Percentiles rank a stretch among this genome's conserved stretches.
phyloP scores from a whole-genome alignment of 2,797 vertebrate species.

The Poecilia wingei region DNA sequence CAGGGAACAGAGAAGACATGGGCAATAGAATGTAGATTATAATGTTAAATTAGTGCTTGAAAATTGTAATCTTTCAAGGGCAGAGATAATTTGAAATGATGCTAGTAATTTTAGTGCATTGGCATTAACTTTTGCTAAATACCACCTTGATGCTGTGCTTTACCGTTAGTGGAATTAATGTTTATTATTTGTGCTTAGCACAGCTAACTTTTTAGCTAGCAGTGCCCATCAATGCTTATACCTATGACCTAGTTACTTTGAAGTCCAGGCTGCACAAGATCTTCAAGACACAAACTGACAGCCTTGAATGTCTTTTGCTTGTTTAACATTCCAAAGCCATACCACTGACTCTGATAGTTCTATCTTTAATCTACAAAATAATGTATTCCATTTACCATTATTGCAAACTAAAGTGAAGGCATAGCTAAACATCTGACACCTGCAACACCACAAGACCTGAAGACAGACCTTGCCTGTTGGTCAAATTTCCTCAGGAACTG shows the following conservation, averaged over 20 bases:
- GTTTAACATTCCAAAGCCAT: background rate
- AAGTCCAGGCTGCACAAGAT: background rate
- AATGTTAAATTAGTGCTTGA: too few relatives aligned
- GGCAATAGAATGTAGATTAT: too few relatives aligned
- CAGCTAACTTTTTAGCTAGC: background rate
- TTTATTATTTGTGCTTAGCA: background rate
- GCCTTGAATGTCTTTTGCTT: background rate
- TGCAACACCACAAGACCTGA: background rate
- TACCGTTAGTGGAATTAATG: too few relatives aligned
- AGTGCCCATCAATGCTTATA: background rate
- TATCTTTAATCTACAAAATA: background rate
- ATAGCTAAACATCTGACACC: background rate
- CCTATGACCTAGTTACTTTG: background rate
- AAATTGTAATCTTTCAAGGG: too few relatives aligned
- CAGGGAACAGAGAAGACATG: too few relatives aligned
- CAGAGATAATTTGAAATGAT: too few relatives aligned
- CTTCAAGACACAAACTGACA: background rate
- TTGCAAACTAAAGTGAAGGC: background rate
- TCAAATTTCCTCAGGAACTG: slow-evolving; percentile 83
- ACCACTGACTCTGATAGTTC: background rate
- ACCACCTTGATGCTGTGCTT: too few relatives aligned
- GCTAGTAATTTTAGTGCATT: too few relatives aligned
- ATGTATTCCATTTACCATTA: background rate
- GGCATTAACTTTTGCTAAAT: too few relatives aligned
- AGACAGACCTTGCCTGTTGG: background rate